Evolutionary conservation across 2,888 invertebrate genomes (phyloP).

Genomic region (Amorpha juglandis): DNA sequence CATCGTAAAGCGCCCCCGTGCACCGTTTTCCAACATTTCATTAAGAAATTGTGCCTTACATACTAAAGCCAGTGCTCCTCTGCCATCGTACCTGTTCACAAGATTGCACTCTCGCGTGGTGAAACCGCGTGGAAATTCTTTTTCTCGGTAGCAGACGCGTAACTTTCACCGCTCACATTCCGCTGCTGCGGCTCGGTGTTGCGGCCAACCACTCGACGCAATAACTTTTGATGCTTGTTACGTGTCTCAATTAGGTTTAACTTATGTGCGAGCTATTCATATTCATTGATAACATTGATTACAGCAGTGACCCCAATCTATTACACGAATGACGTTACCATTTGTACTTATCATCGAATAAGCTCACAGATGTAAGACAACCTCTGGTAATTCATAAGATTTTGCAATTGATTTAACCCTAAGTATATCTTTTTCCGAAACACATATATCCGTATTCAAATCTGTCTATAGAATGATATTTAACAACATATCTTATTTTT

Average conservation of each 20-base stretch:
- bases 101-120: constrained; percentile 69
- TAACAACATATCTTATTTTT: neutral
- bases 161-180: constrained; percentile 82
- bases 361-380: neutral
- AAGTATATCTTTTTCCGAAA: neutral
- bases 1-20: constrained; percentile 56
- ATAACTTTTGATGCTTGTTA: constrained; percentile 55
- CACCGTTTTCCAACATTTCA: constrained; percentile 39
- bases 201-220: constrained; percentile 62
- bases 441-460: neutral
- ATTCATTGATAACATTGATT: constrained; percentile 40
- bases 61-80: constrained; percentile 36
- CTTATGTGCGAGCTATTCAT: constrained; percentile 49
- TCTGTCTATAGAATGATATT: neutral
- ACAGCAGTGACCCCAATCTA: neutral
- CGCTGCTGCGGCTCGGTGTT: constrained; percentile 55
- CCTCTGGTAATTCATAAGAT: neutral
- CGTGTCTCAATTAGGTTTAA: constrained; percentile 53
- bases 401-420: neutral
- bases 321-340: neutral
- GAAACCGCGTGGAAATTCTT: constrained; percentile 81
- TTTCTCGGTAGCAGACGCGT: constrained; percentile 77
- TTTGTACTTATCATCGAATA: neutral
- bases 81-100: constrained; percentile 65
- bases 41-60: constrained; percentile 33